Evolutionary conservation across 2,113 vertebrate genomes (phyloP).

Genomic region (Daphoenositta chrysoptera): DNA sequence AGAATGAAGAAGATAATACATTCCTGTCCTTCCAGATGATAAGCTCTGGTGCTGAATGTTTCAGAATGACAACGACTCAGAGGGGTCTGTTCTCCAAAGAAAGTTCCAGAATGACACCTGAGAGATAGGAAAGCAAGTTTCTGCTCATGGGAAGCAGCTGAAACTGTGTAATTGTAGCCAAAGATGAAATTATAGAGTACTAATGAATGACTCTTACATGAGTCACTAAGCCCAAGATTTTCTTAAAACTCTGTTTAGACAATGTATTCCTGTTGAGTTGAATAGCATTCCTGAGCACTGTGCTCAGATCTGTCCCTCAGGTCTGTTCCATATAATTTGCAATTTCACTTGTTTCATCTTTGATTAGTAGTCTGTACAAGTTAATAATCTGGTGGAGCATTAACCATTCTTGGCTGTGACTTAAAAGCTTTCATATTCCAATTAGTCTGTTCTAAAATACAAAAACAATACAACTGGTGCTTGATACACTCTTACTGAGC

Average conservation of each 20-base stretch:
- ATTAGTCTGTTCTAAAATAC: background rate
- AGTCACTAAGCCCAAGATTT: conserved; percentile 14
- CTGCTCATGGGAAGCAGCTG: background rate
- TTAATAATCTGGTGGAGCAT: conserved; percentile 22
- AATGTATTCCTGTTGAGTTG: background rate
- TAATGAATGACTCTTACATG: background rate
- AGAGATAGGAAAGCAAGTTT: background rate
- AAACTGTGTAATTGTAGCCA: background rate
- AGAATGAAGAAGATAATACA: background rate
- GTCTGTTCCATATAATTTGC: conserved; percentile 34
- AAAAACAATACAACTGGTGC: background rate
- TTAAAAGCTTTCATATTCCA: conserved; percentile 15
- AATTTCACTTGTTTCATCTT: conserved; percentile 21
- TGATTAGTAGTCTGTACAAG: conserved; percentile 4
- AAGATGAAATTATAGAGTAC: conserved; percentile 27
- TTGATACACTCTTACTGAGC: background rate
- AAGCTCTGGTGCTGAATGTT: background rate
- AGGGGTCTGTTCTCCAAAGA: background rate
- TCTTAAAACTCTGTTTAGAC: background rate
- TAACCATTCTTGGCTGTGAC: background rate
- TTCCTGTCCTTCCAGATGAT: background rate
- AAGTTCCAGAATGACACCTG: background rate
- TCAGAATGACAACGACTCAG: background rate
- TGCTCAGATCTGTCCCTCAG: conserved; percentile 5
- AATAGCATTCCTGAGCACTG: conserved; percentile 5